Evolutionary conservation across 2,113 vertebrate species (phyloP).

Genomic region (Fulica atra): DNA sequence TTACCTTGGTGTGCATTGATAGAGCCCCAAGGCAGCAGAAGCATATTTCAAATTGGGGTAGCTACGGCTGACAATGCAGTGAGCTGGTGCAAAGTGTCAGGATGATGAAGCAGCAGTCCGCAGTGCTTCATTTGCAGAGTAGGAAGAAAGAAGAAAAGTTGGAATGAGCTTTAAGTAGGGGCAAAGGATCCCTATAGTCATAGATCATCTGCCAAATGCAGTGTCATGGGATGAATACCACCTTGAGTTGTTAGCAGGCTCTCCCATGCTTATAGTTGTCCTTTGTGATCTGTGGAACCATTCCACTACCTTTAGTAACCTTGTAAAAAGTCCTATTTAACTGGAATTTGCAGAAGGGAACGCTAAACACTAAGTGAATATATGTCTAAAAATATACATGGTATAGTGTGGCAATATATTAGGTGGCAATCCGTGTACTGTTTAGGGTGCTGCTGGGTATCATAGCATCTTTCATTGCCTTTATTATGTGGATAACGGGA

Average conservation of each 20-base stretch:
- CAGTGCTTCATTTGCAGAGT: conserved; percentile 16
- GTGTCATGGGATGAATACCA: neutral
- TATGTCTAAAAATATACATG: neutral
- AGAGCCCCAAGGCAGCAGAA: neutral
- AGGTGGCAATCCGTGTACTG: rapidly evolving
- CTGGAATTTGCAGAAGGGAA: neutral
- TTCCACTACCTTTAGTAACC: neutral
- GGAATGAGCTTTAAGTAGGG: conserved; percentile 27
- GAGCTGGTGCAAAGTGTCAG: conserved; percentile 40
- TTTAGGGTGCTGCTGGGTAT: neutral
- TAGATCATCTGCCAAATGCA: conserved; percentile 25
- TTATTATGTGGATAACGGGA: neutral
- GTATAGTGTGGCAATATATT: neutral
- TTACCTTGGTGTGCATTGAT: neutral
- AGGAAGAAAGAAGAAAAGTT: conserved; percentile 14
- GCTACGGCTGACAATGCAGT: neutral
- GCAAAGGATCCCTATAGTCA: neutral
- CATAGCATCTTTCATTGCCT: neutral
- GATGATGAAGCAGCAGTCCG: conserved; percentile 44
- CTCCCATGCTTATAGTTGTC: neutral
- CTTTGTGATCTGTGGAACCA: neutral
- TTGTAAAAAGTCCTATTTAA: neutral
- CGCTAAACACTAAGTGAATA: neutral
- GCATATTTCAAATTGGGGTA: conserved; percentile 34
- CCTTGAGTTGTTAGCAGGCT: neutral